These are phyloP conservation scores for Drosophila falleni DNA, from an alignment of 2,888 invertebrate genomes.

Conservation along the genomic window DNA sequence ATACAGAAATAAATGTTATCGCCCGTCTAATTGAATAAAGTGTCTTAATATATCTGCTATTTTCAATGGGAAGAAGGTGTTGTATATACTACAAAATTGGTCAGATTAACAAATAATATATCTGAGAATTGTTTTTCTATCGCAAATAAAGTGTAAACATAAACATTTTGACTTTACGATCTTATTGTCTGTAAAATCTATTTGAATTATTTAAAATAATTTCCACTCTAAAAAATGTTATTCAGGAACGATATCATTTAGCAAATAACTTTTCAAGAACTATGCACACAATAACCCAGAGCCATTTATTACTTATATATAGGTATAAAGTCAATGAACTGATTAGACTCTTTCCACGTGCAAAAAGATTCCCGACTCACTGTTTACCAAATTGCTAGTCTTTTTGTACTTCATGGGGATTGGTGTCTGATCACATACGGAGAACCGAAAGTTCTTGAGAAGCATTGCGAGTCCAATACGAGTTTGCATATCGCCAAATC, in stretches of 20 bases:
- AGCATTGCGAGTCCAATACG: constrained; percentile 76
- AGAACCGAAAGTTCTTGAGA: constrained; percentile 76
- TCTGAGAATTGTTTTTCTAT: too few species aligned
- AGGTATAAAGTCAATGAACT: background rate
- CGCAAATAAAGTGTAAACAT: too few species aligned
- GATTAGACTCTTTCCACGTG: constrained; percentile 26
- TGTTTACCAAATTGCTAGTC: constrained; percentile 24
- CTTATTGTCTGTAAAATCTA: too few species aligned
- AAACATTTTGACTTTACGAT: too few species aligned
- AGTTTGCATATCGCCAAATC: constrained; percentile 83
- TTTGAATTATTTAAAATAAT: too few species aligned
- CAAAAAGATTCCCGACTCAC: constrained; percentile 54
- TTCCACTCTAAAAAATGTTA: too few species aligned
- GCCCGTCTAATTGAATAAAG: background rate
- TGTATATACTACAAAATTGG: background rate
- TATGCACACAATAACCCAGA: constrained; percentile 3
- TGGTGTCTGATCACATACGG: constrained; percentile 64
- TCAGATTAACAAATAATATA: background rate
- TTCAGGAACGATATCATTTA: background rate
- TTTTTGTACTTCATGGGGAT: constrained; percentile 44
- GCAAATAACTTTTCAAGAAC: background rate
- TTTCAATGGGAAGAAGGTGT: background rate
- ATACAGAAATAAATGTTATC: background rate
- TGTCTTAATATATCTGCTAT: background rate
- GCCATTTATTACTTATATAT: background rate